Evolutionary conservation across 2,888 invertebrate species (phyloP).

Genomic region (Nemurella pictetii): DNA sequence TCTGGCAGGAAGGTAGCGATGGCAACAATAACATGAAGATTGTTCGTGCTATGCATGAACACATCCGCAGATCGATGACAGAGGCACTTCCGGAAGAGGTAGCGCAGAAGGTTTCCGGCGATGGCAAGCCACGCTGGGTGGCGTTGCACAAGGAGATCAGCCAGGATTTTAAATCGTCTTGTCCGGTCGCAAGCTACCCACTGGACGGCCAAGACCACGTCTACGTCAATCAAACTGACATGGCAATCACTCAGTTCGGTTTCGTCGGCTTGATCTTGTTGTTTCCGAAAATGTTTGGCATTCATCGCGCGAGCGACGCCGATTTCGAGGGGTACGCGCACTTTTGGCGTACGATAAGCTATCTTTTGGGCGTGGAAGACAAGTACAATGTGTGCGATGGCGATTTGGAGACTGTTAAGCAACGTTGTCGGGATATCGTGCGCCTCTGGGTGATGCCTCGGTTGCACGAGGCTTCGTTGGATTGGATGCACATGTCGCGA

Average conservation of each 20-base stretch:
- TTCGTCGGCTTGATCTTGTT: slow-evolving; percentile 56
- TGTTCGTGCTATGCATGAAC: slow-evolving; percentile 54
- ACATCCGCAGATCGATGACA: slow-evolving; percentile 48
- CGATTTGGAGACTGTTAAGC: slow-evolving; percentile 47
- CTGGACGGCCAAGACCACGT: neutral
- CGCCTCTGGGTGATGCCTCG: slow-evolving; percentile 49
- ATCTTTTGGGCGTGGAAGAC: slow-evolving; percentile 28
- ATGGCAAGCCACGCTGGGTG: slow-evolving; percentile 32
- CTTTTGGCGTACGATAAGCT: slow-evolving; percentile 13
- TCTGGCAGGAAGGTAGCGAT: slow-evolving; percentile 52
- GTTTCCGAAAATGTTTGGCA: slow-evolving; percentile 53
- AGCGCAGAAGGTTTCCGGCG: slow-evolving; percentile 38
- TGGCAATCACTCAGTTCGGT: slow-evolving; percentile 58
- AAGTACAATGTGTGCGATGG: slow-evolving; percentile 53
- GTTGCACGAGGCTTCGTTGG: slow-evolving; percentile 47
- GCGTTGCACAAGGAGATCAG: slow-evolving; percentile 43
- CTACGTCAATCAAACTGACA: slow-evolving; percentile 56
- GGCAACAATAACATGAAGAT: slow-evolving; percentile 53
- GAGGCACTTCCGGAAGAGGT: slow-evolving; percentile 43
- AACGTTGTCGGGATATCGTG: slow-evolving; percentile 47
- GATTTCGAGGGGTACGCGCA: slow-evolving; percentile 8
- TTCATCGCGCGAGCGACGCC: slow-evolving; percentile 41
- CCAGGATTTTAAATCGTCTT: slow-evolving; percentile 45
- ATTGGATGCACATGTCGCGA: slow-evolving; percentile 54
- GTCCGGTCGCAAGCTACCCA: slow-evolving; percentile 35